phyloP scores from a whole-genome alignment of 2,113 vertebrate species.

The Mungos mungo region DNA sequence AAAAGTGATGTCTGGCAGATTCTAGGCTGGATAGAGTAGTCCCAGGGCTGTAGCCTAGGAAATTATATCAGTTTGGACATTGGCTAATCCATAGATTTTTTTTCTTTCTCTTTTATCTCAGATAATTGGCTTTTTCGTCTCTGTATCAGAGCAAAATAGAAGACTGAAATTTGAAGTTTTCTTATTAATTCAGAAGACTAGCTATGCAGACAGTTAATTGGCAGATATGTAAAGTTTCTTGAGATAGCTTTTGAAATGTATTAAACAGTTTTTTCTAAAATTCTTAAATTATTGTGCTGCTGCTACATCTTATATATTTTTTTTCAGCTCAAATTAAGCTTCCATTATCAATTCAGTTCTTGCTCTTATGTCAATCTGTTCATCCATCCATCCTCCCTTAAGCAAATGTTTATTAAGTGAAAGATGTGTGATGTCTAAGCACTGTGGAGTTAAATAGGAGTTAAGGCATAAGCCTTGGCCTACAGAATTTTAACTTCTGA shows the following conservation, averaged over 20 bases:
- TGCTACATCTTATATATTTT: not conserved
- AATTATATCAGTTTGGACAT: not conserved
- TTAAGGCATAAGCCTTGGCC: not conserved
- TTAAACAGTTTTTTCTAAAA: not conserved
- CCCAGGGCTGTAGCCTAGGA: not conserved
- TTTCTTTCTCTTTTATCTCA: not conserved
- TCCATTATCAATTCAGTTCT: not conserved
- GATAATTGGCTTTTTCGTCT: not conserved
- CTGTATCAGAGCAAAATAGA: not conserved
- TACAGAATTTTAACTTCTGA: not conserved
- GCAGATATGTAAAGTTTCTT: not conserved
- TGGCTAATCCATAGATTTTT: not conserved
- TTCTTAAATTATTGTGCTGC: not conserved
- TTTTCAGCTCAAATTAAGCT: not conserved
- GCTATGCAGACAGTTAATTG: not conserved
- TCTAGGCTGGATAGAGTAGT: not conserved
- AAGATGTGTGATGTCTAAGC: not conserved
- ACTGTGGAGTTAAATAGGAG: not conserved
- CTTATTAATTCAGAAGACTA: conserved; percentile 6
- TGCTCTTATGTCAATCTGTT: not conserved
- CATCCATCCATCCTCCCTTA: not conserved
- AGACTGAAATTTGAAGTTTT: conserved; percentile 25
- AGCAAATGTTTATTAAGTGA: not conserved
- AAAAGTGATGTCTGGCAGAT: not conserved
- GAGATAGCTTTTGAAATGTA: not conserved